Evolutionary conservation across 2,113 vertebrate species (phyloP).

Genomic region (Amblyornis subalaris): DNA sequence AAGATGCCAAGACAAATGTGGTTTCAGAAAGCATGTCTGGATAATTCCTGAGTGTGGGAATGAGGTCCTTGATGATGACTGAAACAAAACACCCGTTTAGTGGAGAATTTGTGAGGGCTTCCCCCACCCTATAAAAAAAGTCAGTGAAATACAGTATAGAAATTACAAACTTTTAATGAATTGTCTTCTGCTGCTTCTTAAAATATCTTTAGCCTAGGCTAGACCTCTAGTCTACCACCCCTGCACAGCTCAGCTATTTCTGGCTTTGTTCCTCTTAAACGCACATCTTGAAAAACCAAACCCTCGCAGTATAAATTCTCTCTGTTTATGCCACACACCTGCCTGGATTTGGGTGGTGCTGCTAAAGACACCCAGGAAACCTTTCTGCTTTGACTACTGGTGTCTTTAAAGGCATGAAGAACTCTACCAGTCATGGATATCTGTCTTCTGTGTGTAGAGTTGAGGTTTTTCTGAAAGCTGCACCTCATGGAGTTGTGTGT

Average conservation of each 20-base stretch:
- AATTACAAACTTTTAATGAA: neutral
- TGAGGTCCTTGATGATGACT: rapidly evolving
- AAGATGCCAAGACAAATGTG: rapidly evolving
- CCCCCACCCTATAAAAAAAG: neutral
- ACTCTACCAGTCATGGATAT: neutral
- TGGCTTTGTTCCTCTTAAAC: neutral
- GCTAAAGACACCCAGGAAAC: neutral
- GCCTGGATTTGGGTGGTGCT: neutral
- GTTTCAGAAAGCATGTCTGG: rapidly evolving
- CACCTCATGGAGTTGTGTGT: neutral
- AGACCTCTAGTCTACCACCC: neutral
- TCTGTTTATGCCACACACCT: neutral
- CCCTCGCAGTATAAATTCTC: neutral
- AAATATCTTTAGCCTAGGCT: neutral
- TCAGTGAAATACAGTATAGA: neutral
- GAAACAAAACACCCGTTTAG: rapidly evolving
- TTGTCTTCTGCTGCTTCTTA: neutral
- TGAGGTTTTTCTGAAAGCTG: neutral
- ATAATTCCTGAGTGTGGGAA: neutral
- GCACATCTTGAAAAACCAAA: neutral
- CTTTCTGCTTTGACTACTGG: neutral
- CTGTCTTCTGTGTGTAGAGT: neutral
- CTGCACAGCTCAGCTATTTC: neutral
- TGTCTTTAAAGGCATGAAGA: neutral
- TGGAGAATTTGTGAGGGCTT: neutral